These are phyloP conservation scores for Metalampra italica DNA, from an alignment of 2,888 invertebrate genomes.

Conservation along the genomic window DNA sequence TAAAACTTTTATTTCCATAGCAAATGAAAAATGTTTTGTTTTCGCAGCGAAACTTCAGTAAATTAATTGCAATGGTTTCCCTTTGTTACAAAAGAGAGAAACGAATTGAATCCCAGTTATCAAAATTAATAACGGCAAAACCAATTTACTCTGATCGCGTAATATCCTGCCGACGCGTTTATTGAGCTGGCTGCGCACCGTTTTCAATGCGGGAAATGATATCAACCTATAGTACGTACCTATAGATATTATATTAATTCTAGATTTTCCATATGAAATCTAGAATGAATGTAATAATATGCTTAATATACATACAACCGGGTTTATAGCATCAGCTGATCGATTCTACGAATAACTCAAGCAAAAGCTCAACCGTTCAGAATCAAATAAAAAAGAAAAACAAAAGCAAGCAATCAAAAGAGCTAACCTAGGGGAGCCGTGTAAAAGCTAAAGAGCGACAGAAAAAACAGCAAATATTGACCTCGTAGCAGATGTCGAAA, in stretches of 20 bases:
- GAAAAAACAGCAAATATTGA: constrained; percentile 72
- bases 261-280: no score
- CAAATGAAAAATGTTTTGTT: constrained; percentile 44
- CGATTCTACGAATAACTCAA: constrained; percentile 3
- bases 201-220: constrained; percentile 41
- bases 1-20: constrained; percentile 44
- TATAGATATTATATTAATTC: not conserved
- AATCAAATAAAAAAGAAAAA: constrained; percentile 22
- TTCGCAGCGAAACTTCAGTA: constrained; percentile 54
- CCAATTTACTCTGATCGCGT: constrained; percentile 70
- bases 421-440: constrained; percentile 35
- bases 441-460: constrained; percentile 50
- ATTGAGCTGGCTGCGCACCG: constrained; percentile 48
- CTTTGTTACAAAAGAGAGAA: constrained; percentile 77
- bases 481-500: constrained; percentile 75
- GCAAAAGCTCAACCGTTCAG: not conserved
- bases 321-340: constrained; percentile 20
- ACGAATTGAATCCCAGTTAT: constrained; percentile 76
- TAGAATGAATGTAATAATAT: no score
- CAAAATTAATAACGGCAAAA: constrained; percentile 76
- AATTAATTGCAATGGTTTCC: constrained; percentile 75
- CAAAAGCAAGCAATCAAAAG: constrained; percentile 36
- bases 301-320: constrained; percentile 1
- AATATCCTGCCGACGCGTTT: constrained; percentile 65
- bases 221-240: constrained; percentile 14